Conservation (phyloP, 2,888 invertebrate species). For the Catocala fraxini region DNA sequence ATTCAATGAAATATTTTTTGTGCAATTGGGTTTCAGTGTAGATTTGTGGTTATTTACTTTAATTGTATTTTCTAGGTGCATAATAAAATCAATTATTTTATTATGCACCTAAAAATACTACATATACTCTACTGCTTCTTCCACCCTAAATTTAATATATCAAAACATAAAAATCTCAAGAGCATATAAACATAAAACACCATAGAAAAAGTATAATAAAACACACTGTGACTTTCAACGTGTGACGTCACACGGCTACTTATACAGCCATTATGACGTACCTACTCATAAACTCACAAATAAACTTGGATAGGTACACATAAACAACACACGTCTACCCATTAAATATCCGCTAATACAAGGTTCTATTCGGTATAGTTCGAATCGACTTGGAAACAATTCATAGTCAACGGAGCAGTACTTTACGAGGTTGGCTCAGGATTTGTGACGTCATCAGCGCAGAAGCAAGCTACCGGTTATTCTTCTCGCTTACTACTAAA, state of each 20-base stretch:
- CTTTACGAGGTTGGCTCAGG: slow-evolving; percentile 56
- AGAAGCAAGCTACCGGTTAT: slow-evolving; percentile 47
- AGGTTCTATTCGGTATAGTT: slow-evolving; percentile 16
- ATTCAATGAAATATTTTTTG: too few relatives aligned
- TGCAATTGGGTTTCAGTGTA: too few relatives aligned
- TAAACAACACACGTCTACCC: slow-evolving; percentile 13
- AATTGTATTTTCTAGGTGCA: too few relatives aligned
- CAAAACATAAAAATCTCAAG: background rate
- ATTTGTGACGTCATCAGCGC: slow-evolving; percentile 61
- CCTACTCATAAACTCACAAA: background rate
- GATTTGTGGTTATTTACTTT: too few relatives aligned
- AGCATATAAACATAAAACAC: background rate
- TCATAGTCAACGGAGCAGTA: slow-evolving; percentile 51
- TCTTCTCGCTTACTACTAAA: slow-evolving; percentile 43
- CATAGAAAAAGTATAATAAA: background rate
- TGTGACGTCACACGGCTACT: background rate
- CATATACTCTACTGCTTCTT: too few relatives aligned
- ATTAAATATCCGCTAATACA: slow-evolving; percentile 19
- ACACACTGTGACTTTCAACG: background rate
- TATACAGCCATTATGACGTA: background rate
- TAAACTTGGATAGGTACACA: slow-evolving; percentile 3
- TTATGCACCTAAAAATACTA: too few relatives aligned
- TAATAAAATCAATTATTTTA: too few relatives aligned
- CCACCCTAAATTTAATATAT: too few relatives aligned
- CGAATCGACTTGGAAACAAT: slow-evolving; percentile 50